Percentiles rank a stretch among this genome's conserved stretches.
phyloP scores from a whole-genome alignment of 2,797 vertebrate genomes.

The Babyrousa celebensis region DNA sequence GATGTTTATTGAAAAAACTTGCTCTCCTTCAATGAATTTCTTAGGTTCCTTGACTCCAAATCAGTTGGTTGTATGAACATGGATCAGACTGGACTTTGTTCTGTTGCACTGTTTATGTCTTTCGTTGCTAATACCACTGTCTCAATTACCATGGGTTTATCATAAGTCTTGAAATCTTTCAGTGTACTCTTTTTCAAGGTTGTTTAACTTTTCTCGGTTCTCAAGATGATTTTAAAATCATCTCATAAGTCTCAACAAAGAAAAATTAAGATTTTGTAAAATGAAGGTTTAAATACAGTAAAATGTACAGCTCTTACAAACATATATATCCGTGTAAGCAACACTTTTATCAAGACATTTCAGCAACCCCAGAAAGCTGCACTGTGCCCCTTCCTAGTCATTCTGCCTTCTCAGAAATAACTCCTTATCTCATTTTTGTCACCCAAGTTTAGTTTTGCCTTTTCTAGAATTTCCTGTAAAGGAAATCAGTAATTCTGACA shows the following conservation, averaged over 20 bases:
- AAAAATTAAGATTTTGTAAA: constrained; percentile 44
- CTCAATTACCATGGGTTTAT: neutral
- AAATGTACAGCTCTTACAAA: neutral
- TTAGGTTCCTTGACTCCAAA: neutral
- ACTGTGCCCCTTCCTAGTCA: neutral
- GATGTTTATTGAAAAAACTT: neutral
- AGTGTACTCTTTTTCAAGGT: neutral
- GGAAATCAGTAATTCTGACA: neutral
- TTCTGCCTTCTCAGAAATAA: neutral
- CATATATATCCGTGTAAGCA: neutral
- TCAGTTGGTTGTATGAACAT: neutral
- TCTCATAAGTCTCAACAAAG: constrained; percentile 2
- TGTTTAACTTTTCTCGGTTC: neutral
- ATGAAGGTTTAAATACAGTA: neutral
- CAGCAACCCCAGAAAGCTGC: neutral
- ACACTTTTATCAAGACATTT: neutral
- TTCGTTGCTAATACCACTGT: neutral
- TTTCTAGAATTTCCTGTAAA: constrained; percentile 50
- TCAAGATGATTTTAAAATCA: constrained; percentile 33
- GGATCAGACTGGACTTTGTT: neutral
- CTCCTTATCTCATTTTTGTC: neutral
- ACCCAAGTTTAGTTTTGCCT: constrained; percentile 10
- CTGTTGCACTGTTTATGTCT: neutral
- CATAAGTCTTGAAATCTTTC: constrained; percentile 11
- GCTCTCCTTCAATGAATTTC: neutral